phyloP scores from a whole-genome alignment of 2,113 vertebrate species.

The Osmerus eperlanus region DNA sequence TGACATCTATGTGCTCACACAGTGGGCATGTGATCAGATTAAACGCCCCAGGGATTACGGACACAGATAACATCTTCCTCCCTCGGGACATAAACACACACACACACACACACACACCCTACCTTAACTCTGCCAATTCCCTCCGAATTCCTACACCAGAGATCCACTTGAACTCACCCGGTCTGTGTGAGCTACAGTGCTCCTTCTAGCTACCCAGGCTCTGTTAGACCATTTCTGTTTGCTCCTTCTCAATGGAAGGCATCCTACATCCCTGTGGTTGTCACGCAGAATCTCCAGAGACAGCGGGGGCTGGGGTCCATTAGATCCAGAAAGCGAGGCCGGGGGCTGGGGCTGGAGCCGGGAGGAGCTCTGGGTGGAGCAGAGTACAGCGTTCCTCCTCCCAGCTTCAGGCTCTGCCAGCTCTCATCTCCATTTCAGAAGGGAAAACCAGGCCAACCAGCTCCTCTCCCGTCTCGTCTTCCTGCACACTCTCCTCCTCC shows the following conservation, averaged over 20 bases:
- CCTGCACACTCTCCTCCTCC: background rate
- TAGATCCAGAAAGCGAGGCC: slow-evolving; percentile 19
- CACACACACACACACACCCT: background rate
- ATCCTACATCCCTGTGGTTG: too few species aligned
- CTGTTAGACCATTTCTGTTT: background rate
- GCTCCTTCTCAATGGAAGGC: too few species aligned
- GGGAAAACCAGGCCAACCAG: slow-evolving; percentile 41
- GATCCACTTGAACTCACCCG: too few species aligned
- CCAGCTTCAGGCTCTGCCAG: slow-evolving; percentile 38
- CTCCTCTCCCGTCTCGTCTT: slow-evolving; percentile 13
- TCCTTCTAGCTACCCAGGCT: background rate
- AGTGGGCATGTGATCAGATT: background rate
- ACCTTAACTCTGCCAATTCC: slow-evolving; percentile 7
- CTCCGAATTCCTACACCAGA: background rate
- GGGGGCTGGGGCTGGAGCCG: slow-evolving; percentile 15
- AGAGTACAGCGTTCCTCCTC: slow-evolving; percentile 25
- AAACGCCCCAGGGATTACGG: too few species aligned
- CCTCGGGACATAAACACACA: background rate
- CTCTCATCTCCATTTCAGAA: slow-evolving; percentile 51
- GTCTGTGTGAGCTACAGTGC: too few species aligned
- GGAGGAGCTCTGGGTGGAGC: slow-evolving; percentile 44
- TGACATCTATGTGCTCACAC: background rate
- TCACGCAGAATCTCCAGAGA: background rate
- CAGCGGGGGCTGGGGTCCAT: slow-evolving; percentile 5
- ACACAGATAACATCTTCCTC: too few species aligned